phyloP scores from a whole-genome alignment of 2,888 invertebrate species.

The Phortica okadai region DNA sequence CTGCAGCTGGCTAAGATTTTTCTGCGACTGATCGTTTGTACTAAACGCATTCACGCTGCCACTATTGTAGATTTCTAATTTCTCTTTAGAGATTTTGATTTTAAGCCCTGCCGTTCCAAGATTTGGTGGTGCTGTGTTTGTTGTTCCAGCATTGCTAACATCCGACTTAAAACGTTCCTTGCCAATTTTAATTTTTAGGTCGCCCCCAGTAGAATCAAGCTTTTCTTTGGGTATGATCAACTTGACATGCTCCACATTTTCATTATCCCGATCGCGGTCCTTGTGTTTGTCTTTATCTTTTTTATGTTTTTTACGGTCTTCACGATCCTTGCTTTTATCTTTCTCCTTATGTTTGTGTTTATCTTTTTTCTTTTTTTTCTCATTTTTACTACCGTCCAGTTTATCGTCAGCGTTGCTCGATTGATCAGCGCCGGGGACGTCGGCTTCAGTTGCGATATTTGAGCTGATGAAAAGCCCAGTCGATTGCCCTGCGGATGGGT shows the following conservation, averaged over 20 bases:
- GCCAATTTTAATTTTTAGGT: slow-evolving; percentile 85
- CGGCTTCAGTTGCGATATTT: not conserved
- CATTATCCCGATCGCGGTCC: slow-evolving; percentile 61
- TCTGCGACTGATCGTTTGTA: slow-evolving; percentile 18
- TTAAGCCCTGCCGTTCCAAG: slow-evolving; percentile 78
- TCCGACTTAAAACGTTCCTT: slow-evolving; percentile 82
- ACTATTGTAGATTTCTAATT: slow-evolving; percentile 78
- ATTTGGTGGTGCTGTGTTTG: slow-evolving; percentile 47
- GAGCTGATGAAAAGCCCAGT: not conserved
- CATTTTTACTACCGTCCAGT: slow-evolving; percentile 57
- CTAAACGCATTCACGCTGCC: not conserved
- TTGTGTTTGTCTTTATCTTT: slow-evolving; percentile 80
- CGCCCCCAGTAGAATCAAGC: slow-evolving; percentile 62
- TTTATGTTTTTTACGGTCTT: slow-evolving; percentile 85
- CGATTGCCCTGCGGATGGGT: slow-evolving; percentile 45
- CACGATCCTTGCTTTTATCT: slow-evolving; percentile 81
- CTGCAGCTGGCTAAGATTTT: slow-evolving; percentile 29
- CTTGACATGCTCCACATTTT: slow-evolving; percentile 73
- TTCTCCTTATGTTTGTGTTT: slow-evolving; percentile 88
- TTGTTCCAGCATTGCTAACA: slow-evolving; percentile 53
- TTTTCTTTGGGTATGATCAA: slow-evolving; percentile 82
- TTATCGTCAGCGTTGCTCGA: slow-evolving; percentile 49
- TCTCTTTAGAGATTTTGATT: slow-evolving; percentile 88
- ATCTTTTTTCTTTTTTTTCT: slow-evolving; percentile 84
- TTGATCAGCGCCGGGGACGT: slow-evolving; percentile 35